Conservation (phyloP, 2,113 vertebrate genomes). For the Bubalus kerabau region DNA sequence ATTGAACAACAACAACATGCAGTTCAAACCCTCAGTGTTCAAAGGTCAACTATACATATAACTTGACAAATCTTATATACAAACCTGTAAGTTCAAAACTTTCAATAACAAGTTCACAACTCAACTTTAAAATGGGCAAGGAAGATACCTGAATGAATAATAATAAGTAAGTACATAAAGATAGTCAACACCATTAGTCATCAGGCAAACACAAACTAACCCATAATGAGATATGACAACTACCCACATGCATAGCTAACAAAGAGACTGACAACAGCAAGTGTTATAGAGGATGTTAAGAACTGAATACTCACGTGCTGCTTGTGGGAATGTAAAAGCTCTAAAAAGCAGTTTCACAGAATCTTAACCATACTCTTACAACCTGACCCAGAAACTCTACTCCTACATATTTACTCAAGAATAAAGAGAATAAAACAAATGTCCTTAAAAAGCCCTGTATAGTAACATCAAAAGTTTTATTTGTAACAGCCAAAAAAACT, state of each 20-base stretch:
- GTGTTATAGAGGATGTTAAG: background rate
- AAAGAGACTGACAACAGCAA: background rate
- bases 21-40: background rate
- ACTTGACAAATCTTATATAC: background rate
- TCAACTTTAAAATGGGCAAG: constrained; percentile 16
- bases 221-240: background rate
- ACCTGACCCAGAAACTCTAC: background rate
- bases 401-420: background rate
- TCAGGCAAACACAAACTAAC: background rate
- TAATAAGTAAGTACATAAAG: background rate
- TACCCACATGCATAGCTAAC: background rate
- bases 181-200: background rate
- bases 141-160: background rate
- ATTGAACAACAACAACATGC: background rate
- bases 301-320: background rate
- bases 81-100: background rate
- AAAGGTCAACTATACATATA: background rate
- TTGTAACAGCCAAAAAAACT: background rate
- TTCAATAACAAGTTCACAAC: background rate
- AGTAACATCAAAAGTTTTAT: background rate
- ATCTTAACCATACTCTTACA: background rate
- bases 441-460: background rate
- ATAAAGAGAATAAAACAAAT: background rate
- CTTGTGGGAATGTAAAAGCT: background rate
- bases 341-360: background rate